phyloP scores from a whole-genome alignment of 2,113 vertebrate genomes.

The Eptatretus burgeri region DNA sequence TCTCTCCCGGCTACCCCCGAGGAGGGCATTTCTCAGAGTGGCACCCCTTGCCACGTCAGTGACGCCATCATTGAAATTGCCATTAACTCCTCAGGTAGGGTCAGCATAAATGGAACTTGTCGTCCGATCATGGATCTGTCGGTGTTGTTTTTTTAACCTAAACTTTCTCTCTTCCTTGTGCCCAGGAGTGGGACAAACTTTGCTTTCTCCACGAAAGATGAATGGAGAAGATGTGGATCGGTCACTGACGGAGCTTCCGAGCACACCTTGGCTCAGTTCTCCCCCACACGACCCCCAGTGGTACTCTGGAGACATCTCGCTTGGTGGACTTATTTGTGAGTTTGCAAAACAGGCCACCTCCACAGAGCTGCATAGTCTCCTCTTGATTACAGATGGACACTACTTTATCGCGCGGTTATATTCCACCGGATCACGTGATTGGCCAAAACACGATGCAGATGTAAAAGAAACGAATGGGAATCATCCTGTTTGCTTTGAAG shows the following conservation, averaged over 20 bases:
- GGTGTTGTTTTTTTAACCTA: background rate
- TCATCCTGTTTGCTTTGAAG: no score
- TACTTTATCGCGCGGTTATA: no score
- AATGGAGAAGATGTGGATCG: conserved; percentile 52
- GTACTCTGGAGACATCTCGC: conserved; percentile 75
- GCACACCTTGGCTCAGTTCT: conserved; percentile 81
- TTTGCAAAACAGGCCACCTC: conserved; percentile 7
- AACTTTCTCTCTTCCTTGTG: background rate
- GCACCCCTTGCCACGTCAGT: conserved; percentile 59
- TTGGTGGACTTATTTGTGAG: conserved; percentile 82
- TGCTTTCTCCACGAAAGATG: conserved; percentile 22
- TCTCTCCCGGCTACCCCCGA: conserved; percentile 81
- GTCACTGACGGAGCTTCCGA: conserved; percentile 45
- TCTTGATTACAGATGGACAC: no score
- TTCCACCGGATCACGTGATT: no score
- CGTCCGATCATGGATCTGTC: background rate
- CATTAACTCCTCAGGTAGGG: conserved; percentile 74
- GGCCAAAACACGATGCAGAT: no score
- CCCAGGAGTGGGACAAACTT: background rate
- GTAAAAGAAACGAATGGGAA: no score
- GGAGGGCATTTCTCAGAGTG: conserved; percentile 56
- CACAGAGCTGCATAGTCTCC: no score
- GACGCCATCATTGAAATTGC: conserved; percentile 96
- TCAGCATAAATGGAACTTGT: conserved; percentile 14
- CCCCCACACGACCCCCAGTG: conserved; percentile 88